A percentile compares a stretch with the other conserved stretches of the same genome.
Conservation (phyloP, 2,797 vertebrate genomes). For the Diceros bicornis region DNA sequence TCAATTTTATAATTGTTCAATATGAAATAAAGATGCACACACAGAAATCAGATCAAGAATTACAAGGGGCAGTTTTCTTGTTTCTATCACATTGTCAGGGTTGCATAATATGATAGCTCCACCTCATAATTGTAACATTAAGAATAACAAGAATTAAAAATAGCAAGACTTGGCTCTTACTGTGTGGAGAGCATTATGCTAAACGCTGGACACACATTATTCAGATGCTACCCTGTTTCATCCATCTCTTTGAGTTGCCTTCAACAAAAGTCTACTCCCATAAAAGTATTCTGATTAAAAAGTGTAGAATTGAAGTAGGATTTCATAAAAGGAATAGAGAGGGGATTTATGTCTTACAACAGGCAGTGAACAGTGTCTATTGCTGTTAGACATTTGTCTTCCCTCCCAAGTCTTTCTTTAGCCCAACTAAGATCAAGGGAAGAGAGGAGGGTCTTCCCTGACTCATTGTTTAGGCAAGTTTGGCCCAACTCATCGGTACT, state of each 20-base stretch:
- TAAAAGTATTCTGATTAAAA: neutral
- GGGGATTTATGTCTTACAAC: neutral
- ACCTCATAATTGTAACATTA: neutral
- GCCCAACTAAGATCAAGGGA: neutral
- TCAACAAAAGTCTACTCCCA: neutral
- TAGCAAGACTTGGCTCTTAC: neutral
- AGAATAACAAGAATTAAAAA: neutral
- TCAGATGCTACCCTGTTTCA: neutral
- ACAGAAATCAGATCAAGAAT: neutral
- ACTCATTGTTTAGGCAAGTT: neutral
- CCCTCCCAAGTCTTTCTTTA: neutral
- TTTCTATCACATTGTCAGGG: neutral
- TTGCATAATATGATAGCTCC: neutral
- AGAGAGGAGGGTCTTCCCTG: neutral
- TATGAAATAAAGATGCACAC: neutral
- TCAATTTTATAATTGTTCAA: slow-evolving; percentile 26
- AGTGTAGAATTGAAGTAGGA: neutral
- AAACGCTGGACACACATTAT: neutral
- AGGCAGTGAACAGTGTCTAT: neutral
- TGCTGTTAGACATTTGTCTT: neutral
- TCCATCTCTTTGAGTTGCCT: neutral
- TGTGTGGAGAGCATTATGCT: neutral
- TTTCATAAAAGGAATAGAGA: neutral
- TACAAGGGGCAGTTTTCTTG: neutral
- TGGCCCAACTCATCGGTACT: neutral